Evolutionary conservation across 1,140 invertebrate genomes (phyloP), one percentile per base, ranked within the genome.

Genomic region (Drosophila equinoxialis): DNA sequence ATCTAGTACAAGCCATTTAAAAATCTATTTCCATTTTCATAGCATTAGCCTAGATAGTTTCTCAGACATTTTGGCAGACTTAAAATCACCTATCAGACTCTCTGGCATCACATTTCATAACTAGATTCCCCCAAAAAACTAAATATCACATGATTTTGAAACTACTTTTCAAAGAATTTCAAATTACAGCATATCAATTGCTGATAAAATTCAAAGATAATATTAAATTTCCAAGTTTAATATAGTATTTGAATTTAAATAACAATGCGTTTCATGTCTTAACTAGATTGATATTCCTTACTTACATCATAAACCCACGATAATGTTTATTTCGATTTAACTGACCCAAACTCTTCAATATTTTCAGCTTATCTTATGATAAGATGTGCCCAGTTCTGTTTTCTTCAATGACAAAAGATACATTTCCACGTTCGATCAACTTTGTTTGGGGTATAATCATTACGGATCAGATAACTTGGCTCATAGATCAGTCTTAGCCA

Each of bases 401-500:
- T 48, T 30, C 30, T 17, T 37, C 51, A 55, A 71, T 74, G 37
- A 71, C 75, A 79, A 48, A 74, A 65, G 37, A 11, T 11, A 11
- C 10, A 4, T 13, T 11, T 39, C 37, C 37, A 65, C 37, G 11
- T 51, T 23, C 17, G 3, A 17, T 23, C 8, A 3, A 23, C 14
- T 2, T 17, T 6, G 8, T 4, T 30, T 30, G 45, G 45, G 14
- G 8, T 17, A 48, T 48, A 48, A 20, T 48, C 45, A 51, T 51
- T 51, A 23, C 45, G 45, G 45, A 51, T 51, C 45, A 23, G 45
- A 51, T 64, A 30, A 64, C 55, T 63, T 58, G 41, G 63, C 69
- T 63, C 81, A 83, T 86, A 86, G 84, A 89, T 87, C 80, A 89
- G 83, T 65, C 84, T 87, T 83, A 86, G 83, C 58, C 73, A 39